These are phyloP conservation scores for Chelonia mydas DNA, from an alignment of 2,797 vertebrate species.

Conservation along the genomic window DNA sequence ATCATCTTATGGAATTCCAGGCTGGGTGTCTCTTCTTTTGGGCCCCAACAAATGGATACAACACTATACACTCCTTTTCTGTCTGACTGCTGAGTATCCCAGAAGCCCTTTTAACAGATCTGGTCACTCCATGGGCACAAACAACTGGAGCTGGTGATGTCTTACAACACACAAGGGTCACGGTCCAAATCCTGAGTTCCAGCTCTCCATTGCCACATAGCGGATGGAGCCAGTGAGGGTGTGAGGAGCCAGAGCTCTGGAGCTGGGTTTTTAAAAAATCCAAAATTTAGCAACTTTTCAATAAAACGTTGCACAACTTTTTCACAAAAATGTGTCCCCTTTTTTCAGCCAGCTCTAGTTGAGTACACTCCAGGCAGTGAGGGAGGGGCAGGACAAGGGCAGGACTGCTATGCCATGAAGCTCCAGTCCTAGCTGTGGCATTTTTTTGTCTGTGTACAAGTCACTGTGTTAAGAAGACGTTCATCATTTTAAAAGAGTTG, in stretches of 20 bases:
- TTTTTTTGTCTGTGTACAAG: background rate
- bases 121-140: background rate
- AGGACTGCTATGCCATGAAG: no score
- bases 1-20: background rate
- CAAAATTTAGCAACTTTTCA: background rate
- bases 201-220: no score
- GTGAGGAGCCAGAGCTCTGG: background rate
- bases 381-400: no score
- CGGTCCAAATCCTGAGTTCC: background rate
- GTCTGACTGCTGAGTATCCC: background rate
- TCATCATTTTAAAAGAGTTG: background rate
- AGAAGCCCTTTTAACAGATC: accelerated
- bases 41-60: no score
- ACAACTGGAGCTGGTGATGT: background rate
- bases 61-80: no score
- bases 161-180: background rate
- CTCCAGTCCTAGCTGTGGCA: background rate
- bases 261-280: background rate
- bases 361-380: no score
- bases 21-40: background rate
- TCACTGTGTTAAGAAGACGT: background rate
- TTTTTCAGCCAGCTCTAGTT: no score
- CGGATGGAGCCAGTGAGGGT: background rate
- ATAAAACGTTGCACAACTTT: background rate
- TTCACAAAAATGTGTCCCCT: background rate